These are phyloP conservation scores for Macrobrachium nipponense DNA, from an alignment of 1,140 invertebrate genomes.

Conservation along the genomic window DNA sequence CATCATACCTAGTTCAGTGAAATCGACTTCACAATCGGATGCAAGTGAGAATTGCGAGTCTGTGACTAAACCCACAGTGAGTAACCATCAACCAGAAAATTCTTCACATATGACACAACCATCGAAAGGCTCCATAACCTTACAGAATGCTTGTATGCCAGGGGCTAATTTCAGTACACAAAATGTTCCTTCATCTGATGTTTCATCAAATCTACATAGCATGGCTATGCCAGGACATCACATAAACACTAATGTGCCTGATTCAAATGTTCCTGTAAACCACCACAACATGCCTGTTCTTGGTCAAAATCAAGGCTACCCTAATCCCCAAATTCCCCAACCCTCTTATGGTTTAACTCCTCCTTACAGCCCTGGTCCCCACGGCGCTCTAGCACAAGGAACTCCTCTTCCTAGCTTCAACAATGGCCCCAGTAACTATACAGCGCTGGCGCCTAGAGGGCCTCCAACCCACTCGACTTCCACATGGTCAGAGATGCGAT, in stretches of 20 bases:
- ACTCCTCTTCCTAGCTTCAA: constrained; percentile 54
- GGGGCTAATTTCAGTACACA: too few species aligned
- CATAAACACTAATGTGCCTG: too few species aligned
- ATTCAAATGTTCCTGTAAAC: constrained; percentile 26
- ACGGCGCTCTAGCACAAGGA: constrained; percentile 56
- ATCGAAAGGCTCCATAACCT: constrained; percentile 1
- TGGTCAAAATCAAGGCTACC: constrained; percentile 44
- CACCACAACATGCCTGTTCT: constrained; percentile 33
- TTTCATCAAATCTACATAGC: too few species aligned
- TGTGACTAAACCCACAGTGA: neutral
- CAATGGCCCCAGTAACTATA: constrained; percentile 44
- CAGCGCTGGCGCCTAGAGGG: constrained; percentile 39
- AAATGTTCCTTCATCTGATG: too few species aligned
- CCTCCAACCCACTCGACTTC: constrained; percentile 57
- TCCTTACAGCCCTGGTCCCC: constrained; percentile 63
- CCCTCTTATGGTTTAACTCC: constrained; percentile 62
- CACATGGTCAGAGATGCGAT: constrained; percentile 61
- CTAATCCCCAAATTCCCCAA: constrained; percentile 47
- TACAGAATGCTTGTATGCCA: constrained; percentile 14
- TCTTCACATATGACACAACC: constrained; percentile 11
- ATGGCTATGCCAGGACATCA: too few species aligned
- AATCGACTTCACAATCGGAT: constrained; percentile 1
- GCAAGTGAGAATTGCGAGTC: constrained; percentile 7
- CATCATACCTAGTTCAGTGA: constrained; percentile 5
- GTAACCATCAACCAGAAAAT: constrained; percentile 19